phyloP scores from a whole-genome alignment of 2,888 invertebrate genomes.

The Tholera decimalis region DNA sequence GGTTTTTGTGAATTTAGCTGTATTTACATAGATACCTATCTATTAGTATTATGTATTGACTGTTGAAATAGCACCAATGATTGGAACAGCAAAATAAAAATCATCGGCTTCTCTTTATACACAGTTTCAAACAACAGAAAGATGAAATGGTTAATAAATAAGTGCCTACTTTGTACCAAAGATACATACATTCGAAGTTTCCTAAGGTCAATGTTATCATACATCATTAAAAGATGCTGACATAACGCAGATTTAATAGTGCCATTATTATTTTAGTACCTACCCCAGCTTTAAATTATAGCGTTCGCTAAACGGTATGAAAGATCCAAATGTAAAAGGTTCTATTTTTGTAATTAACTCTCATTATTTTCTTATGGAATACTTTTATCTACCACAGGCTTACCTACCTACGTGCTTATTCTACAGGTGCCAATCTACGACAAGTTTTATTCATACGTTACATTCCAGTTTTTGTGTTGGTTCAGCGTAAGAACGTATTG shows the following conservation, averaged over 20 bases:
- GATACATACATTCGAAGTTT: slow-evolving; percentile 8
- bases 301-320: background rate
- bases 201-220: slow-evolving; percentile 37
- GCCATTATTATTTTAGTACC: slow-evolving; percentile 19
- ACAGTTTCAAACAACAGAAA: background rate
- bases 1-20: too few relatives aligned
- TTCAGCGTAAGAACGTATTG: background rate
- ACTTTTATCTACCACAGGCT: background rate
- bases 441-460: background rate
- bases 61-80: too few relatives aligned
- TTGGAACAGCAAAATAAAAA: background rate
- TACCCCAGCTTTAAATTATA: slow-evolving; percentile 7
- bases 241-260: slow-evolving; percentile 7
- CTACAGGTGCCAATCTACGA: background rate
- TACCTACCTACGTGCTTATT: slow-evolving; percentile 14
- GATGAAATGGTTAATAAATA: background rate
- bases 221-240: slow-evolving; percentile 7
- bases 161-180: slow-evolving; percentile 6
- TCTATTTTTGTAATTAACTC: slow-evolving; percentile 1
- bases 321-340: background rate
- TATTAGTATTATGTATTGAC: too few relatives aligned
- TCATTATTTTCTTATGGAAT: slow-evolving; percentile 1
- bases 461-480: background rate
- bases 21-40: too few relatives aligned
- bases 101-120: background rate